Percentiles rank a stretch among this genome's conserved stretches.
phyloP scores from a whole-genome alignment of 2,888 invertebrate species.

The Reticulitermes lucifugus region DNA sequence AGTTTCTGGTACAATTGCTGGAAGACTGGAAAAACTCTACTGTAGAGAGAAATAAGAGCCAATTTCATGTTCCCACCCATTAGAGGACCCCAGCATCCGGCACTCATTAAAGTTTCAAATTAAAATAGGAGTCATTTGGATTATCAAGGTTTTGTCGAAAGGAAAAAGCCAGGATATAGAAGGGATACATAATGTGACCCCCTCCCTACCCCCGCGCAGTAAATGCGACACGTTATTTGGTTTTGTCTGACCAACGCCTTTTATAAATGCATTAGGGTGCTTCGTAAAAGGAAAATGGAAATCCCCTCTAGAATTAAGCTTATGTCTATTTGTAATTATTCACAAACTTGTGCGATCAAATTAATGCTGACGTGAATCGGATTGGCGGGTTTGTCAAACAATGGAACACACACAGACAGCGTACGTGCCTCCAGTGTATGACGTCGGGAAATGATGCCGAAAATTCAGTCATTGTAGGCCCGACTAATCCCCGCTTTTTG shows the following conservation, averaged over 20 bases:
- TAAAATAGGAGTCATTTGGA: constrained; percentile 39
- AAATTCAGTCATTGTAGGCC: too few relatives aligned
- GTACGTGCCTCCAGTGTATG: too few relatives aligned
- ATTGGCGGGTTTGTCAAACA: not conserved
- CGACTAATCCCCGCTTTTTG: too few relatives aligned
- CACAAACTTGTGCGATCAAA: not conserved
- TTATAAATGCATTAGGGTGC: constrained; percentile 4
- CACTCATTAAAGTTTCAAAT: constrained; percentile 44
- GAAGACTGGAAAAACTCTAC: not conserved
- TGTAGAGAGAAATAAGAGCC: constrained; percentile 38
- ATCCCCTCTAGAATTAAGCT: not conserved
- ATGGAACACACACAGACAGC: too few relatives aligned
- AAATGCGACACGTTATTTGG: constrained; percentile 20
- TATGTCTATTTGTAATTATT: not conserved
- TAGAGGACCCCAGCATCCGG: constrained; percentile 17
- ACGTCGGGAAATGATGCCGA: too few relatives aligned
- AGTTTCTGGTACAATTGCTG: constrained; percentile 24
- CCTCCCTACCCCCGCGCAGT: not conserved
- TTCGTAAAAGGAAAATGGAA: not conserved
- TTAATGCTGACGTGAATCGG: not conserved
- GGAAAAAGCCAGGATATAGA: not conserved
- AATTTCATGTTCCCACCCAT: constrained; percentile 24
- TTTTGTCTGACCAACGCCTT: constrained; percentile 24
- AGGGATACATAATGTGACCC: not conserved
- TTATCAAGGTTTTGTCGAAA: constrained; percentile 32